A percentile compares a stretch with the other conserved stretches of the same genome.
Evolutionary conservation across 2,797 vertebrate genomes (phyloP).

Genomic region (Streptopelia turtur): DNA sequence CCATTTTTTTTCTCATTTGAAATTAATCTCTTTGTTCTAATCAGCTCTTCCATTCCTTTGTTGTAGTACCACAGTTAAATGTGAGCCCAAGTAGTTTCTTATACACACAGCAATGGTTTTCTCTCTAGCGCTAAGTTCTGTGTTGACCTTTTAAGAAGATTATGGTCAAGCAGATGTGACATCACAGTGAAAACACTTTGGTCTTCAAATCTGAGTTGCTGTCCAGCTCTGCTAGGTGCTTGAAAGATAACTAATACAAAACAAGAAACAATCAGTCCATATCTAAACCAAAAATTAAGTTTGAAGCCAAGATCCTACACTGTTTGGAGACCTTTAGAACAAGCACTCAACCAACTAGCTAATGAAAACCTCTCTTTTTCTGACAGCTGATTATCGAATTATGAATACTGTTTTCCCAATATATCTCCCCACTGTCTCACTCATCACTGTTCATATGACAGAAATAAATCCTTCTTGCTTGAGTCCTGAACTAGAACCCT

Average conservation of each 20-base stretch:
- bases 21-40: neutral
- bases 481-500: neutral
- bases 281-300: neutral
- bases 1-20: neutral
- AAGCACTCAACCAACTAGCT: neutral
- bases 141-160: neutral
- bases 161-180: neutral
- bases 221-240: neutral
- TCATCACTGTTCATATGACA: neutral
- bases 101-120: neutral
- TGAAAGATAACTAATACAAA: neutral
- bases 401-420: neutral
- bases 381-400: neutral
- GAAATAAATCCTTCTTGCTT: neutral
- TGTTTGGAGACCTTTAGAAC: neutral
- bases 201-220: neutral
- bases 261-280: neutral
- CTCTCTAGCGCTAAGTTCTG: neutral
- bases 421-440: neutral
- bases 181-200: neutral
- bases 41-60: neutral
- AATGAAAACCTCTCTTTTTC: neutral
- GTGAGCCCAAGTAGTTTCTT: neutral
- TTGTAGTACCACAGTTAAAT: neutral
- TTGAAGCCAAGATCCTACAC: neutral